phyloP scores from a whole-genome alignment of 1,140 invertebrate genomes.

The Euschistus heros region DNA sequence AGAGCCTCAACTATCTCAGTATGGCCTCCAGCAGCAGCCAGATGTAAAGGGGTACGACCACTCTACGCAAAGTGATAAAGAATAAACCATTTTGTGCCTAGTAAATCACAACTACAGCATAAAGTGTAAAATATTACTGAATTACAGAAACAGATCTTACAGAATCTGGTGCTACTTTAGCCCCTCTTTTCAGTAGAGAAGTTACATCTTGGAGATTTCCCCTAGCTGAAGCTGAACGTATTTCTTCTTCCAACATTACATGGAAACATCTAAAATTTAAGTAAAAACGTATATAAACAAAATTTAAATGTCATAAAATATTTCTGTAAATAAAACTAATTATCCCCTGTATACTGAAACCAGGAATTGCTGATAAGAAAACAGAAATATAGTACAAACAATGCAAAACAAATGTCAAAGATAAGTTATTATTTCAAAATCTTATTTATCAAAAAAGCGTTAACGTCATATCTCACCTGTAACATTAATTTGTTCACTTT shows the following conservation, averaged over 20 bases:
- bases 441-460: too few species aligned
- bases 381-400: too few species aligned
- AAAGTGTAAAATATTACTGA: neutral
- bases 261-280: constrained; percentile 11
- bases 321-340: too few species aligned
- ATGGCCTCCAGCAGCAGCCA: constrained; percentile 39
- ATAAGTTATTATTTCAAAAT: too few species aligned
- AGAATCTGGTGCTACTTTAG: constrained; percentile 29
- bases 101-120: neutral
- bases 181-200: constrained; percentile 27
- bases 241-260: constrained; percentile 30
- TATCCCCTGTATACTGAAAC: too few species aligned
- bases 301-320: too few species aligned
- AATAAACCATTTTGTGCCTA: neutral
- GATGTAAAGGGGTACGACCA: constrained; percentile 41
- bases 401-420: too few species aligned
- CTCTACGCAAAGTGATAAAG: constrained; percentile 32
- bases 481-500: too few species aligned
- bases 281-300: too few species aligned
- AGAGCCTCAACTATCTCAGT: constrained; percentile 37
- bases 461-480: too few species aligned
- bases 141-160: constrained; percentile 23
- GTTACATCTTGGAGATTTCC: constrained; percentile 29
- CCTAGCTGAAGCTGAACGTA: constrained; percentile 30
- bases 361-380: too few species aligned